Conservation (phyloP, 2,113 vertebrate species). For the Prietella phreatophila region DNA sequence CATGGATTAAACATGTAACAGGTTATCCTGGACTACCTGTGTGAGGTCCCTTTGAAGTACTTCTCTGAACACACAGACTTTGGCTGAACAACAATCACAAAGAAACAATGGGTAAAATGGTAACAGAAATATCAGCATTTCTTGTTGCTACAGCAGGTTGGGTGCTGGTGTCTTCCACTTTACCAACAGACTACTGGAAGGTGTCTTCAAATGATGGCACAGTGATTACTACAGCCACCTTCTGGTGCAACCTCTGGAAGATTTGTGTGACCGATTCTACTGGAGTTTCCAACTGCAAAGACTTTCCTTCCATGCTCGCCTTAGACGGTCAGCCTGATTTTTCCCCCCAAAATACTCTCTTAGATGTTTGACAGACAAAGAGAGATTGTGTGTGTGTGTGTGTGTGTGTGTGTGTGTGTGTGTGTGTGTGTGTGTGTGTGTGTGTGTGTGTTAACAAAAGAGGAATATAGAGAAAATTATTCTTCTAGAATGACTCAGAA, state of each 20-base stretch:
- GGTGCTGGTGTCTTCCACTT: constrained; percentile 87
- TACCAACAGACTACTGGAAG: constrained; percentile 94
- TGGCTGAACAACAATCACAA: background rate
- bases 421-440: background rate
- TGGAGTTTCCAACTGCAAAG: constrained; percentile 92
- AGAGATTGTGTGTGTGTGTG: background rate
- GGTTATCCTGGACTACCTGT: constrained; percentile 46
- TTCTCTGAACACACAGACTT: background rate
- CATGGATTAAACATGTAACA: background rate
- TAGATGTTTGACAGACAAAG: background rate
- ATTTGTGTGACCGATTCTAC: constrained; percentile 93
- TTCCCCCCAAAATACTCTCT: background rate
- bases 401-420: constrained; percentile 5
- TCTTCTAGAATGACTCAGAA: background rate
- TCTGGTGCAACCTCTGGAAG: constrained; percentile 93
- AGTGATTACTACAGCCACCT: constrained; percentile 93
- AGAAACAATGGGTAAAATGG: constrained; percentile 72
- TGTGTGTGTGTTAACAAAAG: background rate
- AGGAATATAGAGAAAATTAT: background rate
- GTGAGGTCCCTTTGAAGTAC: background rate
- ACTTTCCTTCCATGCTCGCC: constrained; percentile 92
- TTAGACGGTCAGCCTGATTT: constrained; percentile 83
- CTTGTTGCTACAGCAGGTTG: constrained; percentile 80
- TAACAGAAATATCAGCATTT: constrained; percentile 84
- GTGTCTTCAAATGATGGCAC: constrained; percentile 89